phyloP scores from a whole-genome alignment of 2,113 vertebrate genomes.

The Syngnathus scovelli region DNA sequence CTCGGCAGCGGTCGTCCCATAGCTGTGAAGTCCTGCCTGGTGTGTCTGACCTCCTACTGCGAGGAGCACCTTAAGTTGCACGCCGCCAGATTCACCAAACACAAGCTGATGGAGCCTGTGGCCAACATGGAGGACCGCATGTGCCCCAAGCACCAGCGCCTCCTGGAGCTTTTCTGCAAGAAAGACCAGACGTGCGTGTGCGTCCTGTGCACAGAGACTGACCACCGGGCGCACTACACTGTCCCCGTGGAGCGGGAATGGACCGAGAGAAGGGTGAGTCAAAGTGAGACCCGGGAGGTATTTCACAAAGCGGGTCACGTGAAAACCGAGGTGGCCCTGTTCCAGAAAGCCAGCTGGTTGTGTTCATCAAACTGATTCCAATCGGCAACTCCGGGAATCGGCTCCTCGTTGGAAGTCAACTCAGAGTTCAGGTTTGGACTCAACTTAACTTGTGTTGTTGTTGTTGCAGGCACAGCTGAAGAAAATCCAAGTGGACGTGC shows the following conservation, averaged over 20 bases:
- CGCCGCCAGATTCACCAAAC: slow-evolving; percentile 68
- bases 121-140: slow-evolving; percentile 72
- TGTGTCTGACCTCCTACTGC: slow-evolving; percentile 76
- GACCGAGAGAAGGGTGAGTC: slow-evolving; percentile 68
- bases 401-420: no score
- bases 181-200: slow-evolving; percentile 74
- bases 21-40: slow-evolving; percentile 72
- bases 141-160: slow-evolving; percentile 70
- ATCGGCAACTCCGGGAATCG: no score
- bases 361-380: no score
- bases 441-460: not conserved
- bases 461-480: slow-evolving; percentile 62
- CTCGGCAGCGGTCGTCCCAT: slow-evolving; percentile 54
- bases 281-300: not conserved
- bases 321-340: not conserved
- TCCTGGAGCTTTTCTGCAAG: slow-evolving; percentile 76
- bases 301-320: not conserved
- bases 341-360: not conserved
- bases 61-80: slow-evolving; percentile 73
- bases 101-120: slow-evolving; percentile 72
- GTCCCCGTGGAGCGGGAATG: slow-evolving; percentile 72
- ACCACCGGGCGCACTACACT: slow-evolving; percentile 72
- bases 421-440: no score
- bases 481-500: slow-evolving; percentile 68
- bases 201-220: slow-evolving; percentile 71